Evolutionary conservation across 2,888 invertebrate genomes (phyloP), one percentile per base, ranked within the genome.

Genomic region (Cerastis rubricosa): DNA sequence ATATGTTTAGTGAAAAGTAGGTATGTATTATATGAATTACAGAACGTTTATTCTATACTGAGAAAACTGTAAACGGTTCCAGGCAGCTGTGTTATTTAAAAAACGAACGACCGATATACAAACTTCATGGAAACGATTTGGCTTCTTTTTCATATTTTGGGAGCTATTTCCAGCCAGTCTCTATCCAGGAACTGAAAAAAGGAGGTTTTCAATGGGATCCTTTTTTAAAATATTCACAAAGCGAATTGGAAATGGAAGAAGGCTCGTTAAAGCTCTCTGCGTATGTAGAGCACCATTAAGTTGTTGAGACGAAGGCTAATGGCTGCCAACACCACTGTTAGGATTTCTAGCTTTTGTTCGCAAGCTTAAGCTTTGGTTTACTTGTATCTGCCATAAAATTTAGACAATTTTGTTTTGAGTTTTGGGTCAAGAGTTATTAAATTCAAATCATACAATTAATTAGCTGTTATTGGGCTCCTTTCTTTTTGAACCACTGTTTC

Each of bases 301-400:
- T 93, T 91, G 94, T 96, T 92, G 94, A 96, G 95, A 95, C 95
- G 92, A 89, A 92, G 87, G 92, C 94, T 96, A 95, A 95, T 95
- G 94, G 94, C 91, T 83, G 88, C 87, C 87, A 87, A 85, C 86
- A 87, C 80, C 79, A 87, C 87, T 88, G 88, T 90, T 90, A 90
- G 89, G 85, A 88, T 82, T 89, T 86, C 79, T 83, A 83, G 86
- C 88, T 86, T 89, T 89, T 87, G 87, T 89, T 87, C 54, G 19
- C 80, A 71, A 79, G 79, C 84, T 73, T 70, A 66, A 76, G 82
- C 78, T 71, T 79, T 64, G 78, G 70, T 71, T 75, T 85, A 74
- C 69, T 81, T 71, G 68, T 64, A 78, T 64, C 45, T 71, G 71
- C 35, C 57, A 77, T 68, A 57, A 59, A 69, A 47, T 12, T 29